These are phyloP conservation scores for Oryzias melastigma DNA, from an alignment of 2,113 vertebrate genomes.

Conservation along the genomic window DNA sequence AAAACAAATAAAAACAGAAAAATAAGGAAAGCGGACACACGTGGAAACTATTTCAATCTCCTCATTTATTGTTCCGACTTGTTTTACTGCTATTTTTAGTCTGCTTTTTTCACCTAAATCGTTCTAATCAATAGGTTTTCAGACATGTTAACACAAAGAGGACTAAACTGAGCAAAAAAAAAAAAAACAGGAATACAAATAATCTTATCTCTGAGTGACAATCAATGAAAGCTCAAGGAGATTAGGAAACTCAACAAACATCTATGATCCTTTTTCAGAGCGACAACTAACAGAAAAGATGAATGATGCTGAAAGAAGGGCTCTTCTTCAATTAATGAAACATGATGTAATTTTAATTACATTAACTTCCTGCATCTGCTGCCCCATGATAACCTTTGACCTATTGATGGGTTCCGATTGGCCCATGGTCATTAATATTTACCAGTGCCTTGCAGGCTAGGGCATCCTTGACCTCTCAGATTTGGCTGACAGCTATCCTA, in stretches of 20 bases:
- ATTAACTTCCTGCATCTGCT: conserved; percentile 72
- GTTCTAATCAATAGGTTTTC: background rate
- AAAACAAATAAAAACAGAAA: too few species aligned
- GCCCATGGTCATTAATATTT: conserved; percentile 74
- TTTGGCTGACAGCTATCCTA: conserved; percentile 36
- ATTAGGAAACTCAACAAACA: background rate
- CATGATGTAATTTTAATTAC: conserved; percentile 69
- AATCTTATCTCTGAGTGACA: background rate
- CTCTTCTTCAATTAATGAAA: conserved; percentile 49
- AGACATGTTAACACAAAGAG: background rate
- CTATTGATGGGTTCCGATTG: conserved; percentile 70
- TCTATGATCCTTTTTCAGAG: background rate
- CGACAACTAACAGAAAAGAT: conserved; percentile 2
- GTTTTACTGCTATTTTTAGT: background rate
- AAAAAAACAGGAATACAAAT: background rate
- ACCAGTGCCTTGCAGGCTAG: conserved; percentile 58
- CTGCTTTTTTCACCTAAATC: background rate
- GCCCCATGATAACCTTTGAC: conserved; percentile 71
- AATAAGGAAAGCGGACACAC: too few species aligned
- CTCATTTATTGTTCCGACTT: background rate
- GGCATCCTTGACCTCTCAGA: conserved; percentile 71
- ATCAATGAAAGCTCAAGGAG: background rate
- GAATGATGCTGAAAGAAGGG: conserved; percentile 1
- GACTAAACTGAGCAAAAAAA: conserved; percentile 1
- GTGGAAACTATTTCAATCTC: too few species aligned